phyloP scores from a whole-genome alignment of 2,113 vertebrate genomes.

The Numida meleagris region DNA sequence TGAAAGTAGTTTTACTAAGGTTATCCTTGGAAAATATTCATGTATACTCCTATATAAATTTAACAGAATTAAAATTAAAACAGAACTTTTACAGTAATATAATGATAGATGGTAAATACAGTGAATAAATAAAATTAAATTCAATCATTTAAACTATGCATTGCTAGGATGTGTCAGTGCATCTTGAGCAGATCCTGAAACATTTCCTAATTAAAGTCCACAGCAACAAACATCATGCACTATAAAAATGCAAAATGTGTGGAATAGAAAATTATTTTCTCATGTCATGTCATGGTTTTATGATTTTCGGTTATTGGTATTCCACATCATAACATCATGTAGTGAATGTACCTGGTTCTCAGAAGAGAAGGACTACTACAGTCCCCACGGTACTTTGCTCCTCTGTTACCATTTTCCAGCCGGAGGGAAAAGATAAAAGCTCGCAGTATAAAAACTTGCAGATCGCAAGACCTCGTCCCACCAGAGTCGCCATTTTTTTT shows the following conservation, averaged over 20 bases:
- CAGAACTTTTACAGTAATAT: background rate
- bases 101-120: background rate
- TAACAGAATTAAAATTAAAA: too few species aligned
- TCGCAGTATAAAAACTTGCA: too few species aligned
- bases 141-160: slow-evolving; percentile 15
- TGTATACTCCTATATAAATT: background rate
- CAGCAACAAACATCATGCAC: background rate
- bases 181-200: background rate
- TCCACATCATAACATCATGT: too few species aligned
- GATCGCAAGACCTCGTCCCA: too few species aligned
- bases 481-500: too few species aligned
- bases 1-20: background rate
- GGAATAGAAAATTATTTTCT: slow-evolving; percentile 33
- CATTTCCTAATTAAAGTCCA: background rate
- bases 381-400: too few species aligned
- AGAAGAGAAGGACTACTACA: too few species aligned
- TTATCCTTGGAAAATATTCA: background rate
- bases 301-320: too few species aligned
- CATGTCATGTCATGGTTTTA: too few species aligned
- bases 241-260: background rate
- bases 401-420: too few species aligned
- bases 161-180: background rate
- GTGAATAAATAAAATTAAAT: background rate
- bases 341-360: too few species aligned
- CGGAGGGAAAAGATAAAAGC: too few species aligned